These are phyloP conservation scores for Thecocarcelia acutangulata DNA, from an alignment of 2,888 invertebrate species.

Conservation along the genomic window DNA sequence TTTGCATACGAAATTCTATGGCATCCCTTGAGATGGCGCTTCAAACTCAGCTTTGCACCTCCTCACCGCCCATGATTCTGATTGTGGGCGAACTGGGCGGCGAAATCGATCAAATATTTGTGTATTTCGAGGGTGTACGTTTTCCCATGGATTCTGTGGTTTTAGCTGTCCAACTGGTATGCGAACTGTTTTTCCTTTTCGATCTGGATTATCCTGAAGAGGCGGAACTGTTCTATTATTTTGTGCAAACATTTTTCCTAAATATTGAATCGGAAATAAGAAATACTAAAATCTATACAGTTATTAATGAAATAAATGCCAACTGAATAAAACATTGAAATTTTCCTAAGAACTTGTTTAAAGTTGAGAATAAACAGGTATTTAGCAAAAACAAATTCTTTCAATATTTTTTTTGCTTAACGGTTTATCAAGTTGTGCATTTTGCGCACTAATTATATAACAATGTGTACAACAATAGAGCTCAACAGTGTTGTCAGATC, in stretches of 20 bases:
- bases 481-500: too few relatives aligned
- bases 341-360: too few relatives aligned
- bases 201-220: slow-evolving; percentile 64
- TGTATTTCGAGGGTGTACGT: slow-evolving; percentile 62
- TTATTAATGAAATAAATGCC: slow-evolving; percentile 62
- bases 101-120: slow-evolving; percentile 60
- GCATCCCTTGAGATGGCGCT: slow-evolving; percentile 28
- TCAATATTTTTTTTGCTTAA: too few relatives aligned
- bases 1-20: slow-evolving; percentile 52
- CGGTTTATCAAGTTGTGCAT: too few relatives aligned
- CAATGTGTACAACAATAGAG: too few relatives aligned
- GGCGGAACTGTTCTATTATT: slow-evolving; percentile 49
- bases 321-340: slow-evolving; percentile 1
- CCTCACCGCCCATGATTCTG: slow-evolving; percentile 56
- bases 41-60: slow-evolving; percentile 1
- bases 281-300: slow-evolving; percentile 61
- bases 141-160: slow-evolving; percentile 52
- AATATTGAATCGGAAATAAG: slow-evolving; percentile 59
- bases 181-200: slow-evolving; percentile 60
- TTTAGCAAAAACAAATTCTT: too few relatives aligned
- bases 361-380: too few relatives aligned
- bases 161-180: slow-evolving; percentile 53
- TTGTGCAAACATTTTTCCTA: slow-evolving; percentile 58
- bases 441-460: too few relatives aligned
- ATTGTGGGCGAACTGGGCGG: slow-evolving; percentile 59